Conservation (phyloP, 1,140 invertebrate genomes). For the Berghia stephanieae region DNA sequence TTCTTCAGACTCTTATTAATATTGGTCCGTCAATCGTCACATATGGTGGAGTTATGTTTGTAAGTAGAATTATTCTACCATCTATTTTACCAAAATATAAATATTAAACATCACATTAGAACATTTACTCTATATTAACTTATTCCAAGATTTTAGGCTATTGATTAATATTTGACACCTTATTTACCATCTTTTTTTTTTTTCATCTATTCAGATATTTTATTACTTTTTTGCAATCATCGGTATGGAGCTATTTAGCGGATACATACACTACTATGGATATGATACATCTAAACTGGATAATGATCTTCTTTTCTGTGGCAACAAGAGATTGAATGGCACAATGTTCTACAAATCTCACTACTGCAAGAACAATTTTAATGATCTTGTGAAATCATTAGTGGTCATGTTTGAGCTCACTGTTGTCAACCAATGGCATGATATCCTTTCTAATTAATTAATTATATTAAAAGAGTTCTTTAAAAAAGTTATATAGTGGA, state of each 20-base stretch:
- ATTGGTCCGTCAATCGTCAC: slow-evolving; percentile 69
- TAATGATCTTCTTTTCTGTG: slow-evolving; percentile 61
- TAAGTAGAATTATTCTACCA: no score
- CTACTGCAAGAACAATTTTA: slow-evolving; percentile 72
- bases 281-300: slow-evolving; percentile 34
- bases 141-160: no score
- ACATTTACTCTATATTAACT: no score
- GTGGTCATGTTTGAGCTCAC: slow-evolving; percentile 70
- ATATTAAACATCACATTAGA: no score
- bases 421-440: slow-evolving; percentile 73
- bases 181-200: no score
- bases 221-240: slow-evolving; percentile 71
- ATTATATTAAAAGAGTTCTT: not conserved
- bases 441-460: slow-evolving; percentile 67
- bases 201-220: slow-evolving; percentile 61
- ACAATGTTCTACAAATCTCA: slow-evolving; percentile 64
- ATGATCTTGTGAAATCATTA: slow-evolving; percentile 67
- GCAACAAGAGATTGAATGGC: slow-evolving; percentile 65
- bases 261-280: slow-evolving; percentile 61
- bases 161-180: no score
- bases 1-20: slow-evolving; percentile 69
- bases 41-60: slow-evolving; percentile 70
- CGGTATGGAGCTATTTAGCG: slow-evolving; percentile 70
- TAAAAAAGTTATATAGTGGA: no score
- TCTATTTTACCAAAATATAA: no score